Evolutionary conservation across 2,888 invertebrate genomes (phyloP), one percentile per base, ranked within the genome.

Genomic region (Machimus atricapillus): DNA sequence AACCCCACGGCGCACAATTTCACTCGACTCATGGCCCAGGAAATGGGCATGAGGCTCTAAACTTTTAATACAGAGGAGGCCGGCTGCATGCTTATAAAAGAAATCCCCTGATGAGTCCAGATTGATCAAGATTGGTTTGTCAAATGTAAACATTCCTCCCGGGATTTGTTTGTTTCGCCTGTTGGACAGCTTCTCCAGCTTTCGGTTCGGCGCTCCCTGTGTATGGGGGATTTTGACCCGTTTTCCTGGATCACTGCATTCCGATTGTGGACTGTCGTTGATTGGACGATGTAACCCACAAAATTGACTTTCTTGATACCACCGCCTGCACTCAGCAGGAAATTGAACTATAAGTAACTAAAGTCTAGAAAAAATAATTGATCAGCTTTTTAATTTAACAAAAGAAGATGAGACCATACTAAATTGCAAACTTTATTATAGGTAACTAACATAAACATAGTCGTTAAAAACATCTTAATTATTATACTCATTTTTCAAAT

Each of bases 1-100:
- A 46, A 46, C 43, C 4, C 27, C 23, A 66, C 58, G 9, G 58
- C 52, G 14, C 37, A 58, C 66, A 82, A 58, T 82, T 58, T 34
- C 34, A 82, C 37, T 82, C 58, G n/a, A 37, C 31, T 82, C 31
- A 31, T 37, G 34, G 9, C 19, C 56, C 46, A 27, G 12, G 52
- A 58, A 58, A n/a, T 82, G 58, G 82, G 31, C 27, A 66, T 27
- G 66, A 9, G 8, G 66, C 66, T 46, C 43, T n/a, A 82, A 82
- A 58, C 58, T 82, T 82, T 82, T 82, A 82, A 82, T 82, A 82
- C 58, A 66, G 58, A n/a, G 66, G 66, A 23, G 27, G 27, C 8
- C 66, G 66, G 23, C 66, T 19, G 66, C 23, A 19, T 23, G 66
- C 12, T 66, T 66, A 23, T 66, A 66, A 66, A 66, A 66, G 23